phyloP scores from a whole-genome alignment of 64 coral and sea anemone genomes.

The Actinia tenebrosa region DNA sequence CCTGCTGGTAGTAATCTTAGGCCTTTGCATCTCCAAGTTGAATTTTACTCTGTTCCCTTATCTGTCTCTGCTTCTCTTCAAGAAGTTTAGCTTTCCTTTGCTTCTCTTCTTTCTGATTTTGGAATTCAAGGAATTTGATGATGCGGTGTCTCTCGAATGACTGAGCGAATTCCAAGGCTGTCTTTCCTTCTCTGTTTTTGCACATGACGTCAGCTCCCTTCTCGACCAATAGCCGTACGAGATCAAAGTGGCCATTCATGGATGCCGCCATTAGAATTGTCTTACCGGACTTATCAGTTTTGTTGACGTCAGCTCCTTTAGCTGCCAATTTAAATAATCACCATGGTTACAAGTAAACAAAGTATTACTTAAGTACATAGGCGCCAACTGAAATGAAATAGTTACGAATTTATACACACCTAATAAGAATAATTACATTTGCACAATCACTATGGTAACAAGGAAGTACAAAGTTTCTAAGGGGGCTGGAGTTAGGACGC shows the following conservation, averaged over 20 bases:
- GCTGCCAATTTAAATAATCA: background rate
- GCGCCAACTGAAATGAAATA: too few relatives aligned
- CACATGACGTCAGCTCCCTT: conserved; percentile 72
- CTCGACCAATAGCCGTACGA: conserved; percentile 78
- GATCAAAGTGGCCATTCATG: conserved; percentile 84
- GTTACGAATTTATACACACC: too few relatives aligned
- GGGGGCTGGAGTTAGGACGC: too few relatives aligned
- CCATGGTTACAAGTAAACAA: background rate
- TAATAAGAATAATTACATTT: too few relatives aligned
- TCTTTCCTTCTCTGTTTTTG: conserved; percentile 87
- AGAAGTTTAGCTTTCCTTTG: conserved; percentile 83
- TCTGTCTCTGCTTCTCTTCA: conserved; percentile 51
- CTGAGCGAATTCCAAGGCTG: conserved; percentile 74
- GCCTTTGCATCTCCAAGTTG: conserved; percentile 1
- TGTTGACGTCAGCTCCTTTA: conserved; percentile 82
- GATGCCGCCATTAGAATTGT: conserved; percentile 83
- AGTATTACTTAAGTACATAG: background rate
- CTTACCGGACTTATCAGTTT: conserved; percentile 80
- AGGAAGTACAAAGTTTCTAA: too few relatives aligned
- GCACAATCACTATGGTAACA: too few relatives aligned
- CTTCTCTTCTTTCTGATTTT: conserved; percentile 78
- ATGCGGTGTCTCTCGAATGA: conserved; percentile 80
- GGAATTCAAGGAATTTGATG: conserved; percentile 86
- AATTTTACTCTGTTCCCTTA: conserved; percentile 17
- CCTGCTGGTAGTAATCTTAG: background rate